Evolutionary conservation across 2,888 invertebrate species (phyloP).

Genomic region (Carterocephalus palaemon): DNA sequence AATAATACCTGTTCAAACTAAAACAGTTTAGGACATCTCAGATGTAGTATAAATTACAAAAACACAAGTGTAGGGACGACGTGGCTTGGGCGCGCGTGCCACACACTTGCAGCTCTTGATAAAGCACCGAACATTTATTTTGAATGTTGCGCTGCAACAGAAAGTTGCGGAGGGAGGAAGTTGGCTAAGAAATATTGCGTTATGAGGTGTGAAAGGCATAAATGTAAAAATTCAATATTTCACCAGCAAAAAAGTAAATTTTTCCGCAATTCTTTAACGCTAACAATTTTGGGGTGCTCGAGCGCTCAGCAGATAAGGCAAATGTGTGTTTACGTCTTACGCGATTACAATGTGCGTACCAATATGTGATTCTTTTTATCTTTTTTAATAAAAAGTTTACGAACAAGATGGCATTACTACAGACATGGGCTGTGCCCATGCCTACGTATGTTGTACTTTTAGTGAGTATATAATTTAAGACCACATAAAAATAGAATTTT

Average conservation of each 20-base stretch:
- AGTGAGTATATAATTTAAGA: no score
- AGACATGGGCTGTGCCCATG: no score
- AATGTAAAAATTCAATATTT: slow-evolving; percentile 79
- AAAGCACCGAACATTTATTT: slow-evolving; percentile 76
- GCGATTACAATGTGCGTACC: slow-evolving; percentile 1
- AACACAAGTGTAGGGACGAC: slow-evolving; percentile 13
- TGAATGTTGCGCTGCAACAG: slow-evolving; percentile 71
- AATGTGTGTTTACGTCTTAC: slow-evolving; percentile 8
- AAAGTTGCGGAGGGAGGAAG: slow-evolving; percentile 64
- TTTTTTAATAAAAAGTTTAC: no score
- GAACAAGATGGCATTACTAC: no score
- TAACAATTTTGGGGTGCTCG: slow-evolving; percentile 47
- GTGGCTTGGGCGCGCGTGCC: slow-evolving; percentile 31
- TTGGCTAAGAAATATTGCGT: slow-evolving; percentile 73
- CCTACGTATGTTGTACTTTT: no score
- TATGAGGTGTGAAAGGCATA: slow-evolving; percentile 78
- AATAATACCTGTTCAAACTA: no score
- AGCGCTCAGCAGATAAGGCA: background rate
- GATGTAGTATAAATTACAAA: slow-evolving; percentile 18
- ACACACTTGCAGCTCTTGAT: slow-evolving; percentile 54
- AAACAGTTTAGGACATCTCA: no score
- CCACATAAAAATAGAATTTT: no score
- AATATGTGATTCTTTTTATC: no score
- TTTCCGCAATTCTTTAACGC: slow-evolving; percentile 60
- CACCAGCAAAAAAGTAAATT: slow-evolving; percentile 59